A percentile compares a stretch with the other conserved stretches of the same genome.
Conservation (phyloP, 2,113 vertebrate species). For the Solea solea region DNA sequence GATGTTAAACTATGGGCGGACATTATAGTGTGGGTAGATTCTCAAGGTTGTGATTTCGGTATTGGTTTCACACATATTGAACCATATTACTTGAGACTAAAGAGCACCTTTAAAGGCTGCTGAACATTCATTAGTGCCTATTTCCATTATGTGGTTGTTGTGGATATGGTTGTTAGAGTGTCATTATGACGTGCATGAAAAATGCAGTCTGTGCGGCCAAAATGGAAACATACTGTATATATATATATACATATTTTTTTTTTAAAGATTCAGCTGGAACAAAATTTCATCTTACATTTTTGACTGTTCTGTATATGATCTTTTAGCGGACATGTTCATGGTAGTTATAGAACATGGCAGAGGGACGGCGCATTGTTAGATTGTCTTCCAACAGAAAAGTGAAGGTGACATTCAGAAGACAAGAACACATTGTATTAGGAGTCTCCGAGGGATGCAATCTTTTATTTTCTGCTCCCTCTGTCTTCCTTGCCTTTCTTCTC, state of each 20-base stretch:
- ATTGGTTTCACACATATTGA: too few relatives aligned
- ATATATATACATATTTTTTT: neutral
- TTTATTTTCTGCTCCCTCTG: conserved; percentile 40
- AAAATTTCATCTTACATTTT: neutral
- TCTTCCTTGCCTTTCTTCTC: conserved; percentile 46
- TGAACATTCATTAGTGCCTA: neutral
- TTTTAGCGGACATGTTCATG: neutral
- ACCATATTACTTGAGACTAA: too few relatives aligned
- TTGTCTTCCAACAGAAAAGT: conserved; percentile 46
- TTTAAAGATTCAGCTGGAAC: neutral
- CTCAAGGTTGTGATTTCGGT: too few relatives aligned
- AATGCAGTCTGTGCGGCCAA: neutral
- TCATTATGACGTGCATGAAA: neutral
- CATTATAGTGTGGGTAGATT: too few relatives aligned
- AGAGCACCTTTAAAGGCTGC: too few relatives aligned
- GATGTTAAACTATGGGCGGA: too few relatives aligned
- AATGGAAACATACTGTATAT: neutral
- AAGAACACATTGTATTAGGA: conserved; percentile 58
- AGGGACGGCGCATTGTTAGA: conserved; percentile 14
- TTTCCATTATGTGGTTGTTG: neutral
- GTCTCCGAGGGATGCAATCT: conserved; percentile 56
- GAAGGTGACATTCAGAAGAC: conserved; percentile 73
- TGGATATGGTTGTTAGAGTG: neutral
- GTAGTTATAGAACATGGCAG: conserved; percentile 21
- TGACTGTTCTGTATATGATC: neutral